Evolutionary conservation across 1,140 invertebrate species (phyloP).

Genomic region (Neodiprion pinetum): DNA sequence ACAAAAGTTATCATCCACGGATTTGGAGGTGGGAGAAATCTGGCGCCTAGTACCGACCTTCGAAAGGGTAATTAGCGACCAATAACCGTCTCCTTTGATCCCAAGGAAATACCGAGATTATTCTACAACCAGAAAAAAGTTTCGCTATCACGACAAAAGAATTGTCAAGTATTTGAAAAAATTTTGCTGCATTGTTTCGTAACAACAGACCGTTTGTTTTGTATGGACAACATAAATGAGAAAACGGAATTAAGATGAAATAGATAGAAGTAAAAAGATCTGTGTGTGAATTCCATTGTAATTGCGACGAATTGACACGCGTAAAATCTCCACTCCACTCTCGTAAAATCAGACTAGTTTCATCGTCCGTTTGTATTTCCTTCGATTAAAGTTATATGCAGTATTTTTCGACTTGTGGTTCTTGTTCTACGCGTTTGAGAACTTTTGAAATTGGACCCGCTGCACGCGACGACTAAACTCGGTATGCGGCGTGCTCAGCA

Average conservation of each 20-base stretch:
- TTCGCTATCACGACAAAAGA: neutral
- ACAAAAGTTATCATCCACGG: constrained; percentile 86
- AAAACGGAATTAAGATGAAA: too few relatives aligned
- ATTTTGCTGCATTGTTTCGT: neutral
- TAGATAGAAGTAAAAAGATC: too few relatives aligned
- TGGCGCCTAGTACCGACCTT: constrained; percentile 82
- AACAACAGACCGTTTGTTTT: neutral
- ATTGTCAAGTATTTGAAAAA: neutral
- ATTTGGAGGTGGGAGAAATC: constrained; percentile 79
- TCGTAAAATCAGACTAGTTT: too few relatives aligned
- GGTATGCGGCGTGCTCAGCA: too few relatives aligned
- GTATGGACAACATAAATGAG: neutral
- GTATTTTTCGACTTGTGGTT: too few relatives aligned
- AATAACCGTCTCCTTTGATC: neutral
- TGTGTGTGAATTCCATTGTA: too few relatives aligned
- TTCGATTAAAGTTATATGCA: too few relatives aligned
- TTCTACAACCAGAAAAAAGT: neutral
- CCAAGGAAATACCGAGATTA: neutral
- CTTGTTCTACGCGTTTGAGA: too few relatives aligned
- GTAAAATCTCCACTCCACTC: neutral
- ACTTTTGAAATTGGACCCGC: too few relatives aligned
- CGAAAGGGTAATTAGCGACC: constrained; percentile 63
- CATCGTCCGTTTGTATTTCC: too few relatives aligned
- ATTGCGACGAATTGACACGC: too few relatives aligned
- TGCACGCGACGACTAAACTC: too few relatives aligned